phyloP scores from a whole-genome alignment of 2,888 invertebrate genomes.

The Ophioninae sp. region DNA sequence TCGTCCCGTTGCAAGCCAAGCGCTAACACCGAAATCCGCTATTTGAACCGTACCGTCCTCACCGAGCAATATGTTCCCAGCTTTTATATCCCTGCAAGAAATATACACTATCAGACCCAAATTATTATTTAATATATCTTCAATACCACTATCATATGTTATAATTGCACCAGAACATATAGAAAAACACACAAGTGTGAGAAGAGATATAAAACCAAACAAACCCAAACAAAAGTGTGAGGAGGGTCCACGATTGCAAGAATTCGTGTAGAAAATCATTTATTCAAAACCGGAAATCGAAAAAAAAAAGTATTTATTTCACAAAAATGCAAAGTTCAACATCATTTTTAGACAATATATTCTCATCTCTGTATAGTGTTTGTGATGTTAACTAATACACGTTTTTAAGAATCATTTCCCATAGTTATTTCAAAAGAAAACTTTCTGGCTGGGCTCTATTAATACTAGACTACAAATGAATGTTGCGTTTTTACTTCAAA shows the following conservation, averaged over 20 bases:
- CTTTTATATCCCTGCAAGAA: slow-evolving; percentile 93
- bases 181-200: not conserved
- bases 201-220: not conserved
- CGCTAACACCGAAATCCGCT: slow-evolving; percentile 99
- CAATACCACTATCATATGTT: not conserved
- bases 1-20: slow-evolving; percentile 97
- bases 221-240: too few species aligned
- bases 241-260: not conserved
- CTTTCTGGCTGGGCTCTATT: not conserved
- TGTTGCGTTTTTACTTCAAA: not conserved
- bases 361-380: not conserved
- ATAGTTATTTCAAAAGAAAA: not conserved
- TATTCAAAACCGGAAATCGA: too few species aligned
- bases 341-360: not conserved
- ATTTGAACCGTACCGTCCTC: slow-evolving; percentile 99
- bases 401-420: too few species aligned
- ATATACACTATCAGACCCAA: slow-evolving; percentile 14
- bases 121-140: not conserved
- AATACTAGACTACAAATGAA: not conserved
- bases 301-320: too few species aligned
- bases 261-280: not conserved
- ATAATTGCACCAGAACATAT: not conserved
- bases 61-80: slow-evolving; percentile 98
- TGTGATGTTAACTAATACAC: not conserved
- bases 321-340: too few species aligned